These are phyloP conservation scores for Pangasius krempfi DNA, from an alignment of 2,797 vertebrate species.

Conservation along the genomic window DNA sequence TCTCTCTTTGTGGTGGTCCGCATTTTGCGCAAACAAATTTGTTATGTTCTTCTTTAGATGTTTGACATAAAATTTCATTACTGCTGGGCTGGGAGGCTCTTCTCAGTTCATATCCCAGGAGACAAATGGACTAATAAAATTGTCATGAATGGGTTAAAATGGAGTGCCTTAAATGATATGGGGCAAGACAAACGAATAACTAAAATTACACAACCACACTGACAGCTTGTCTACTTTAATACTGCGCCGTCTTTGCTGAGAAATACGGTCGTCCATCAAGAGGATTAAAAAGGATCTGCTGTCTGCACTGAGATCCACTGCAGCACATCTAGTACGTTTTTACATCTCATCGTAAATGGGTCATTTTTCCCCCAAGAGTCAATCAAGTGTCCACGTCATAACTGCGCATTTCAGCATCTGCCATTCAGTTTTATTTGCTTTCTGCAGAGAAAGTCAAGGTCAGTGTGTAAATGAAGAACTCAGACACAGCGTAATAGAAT, in stretches of 20 bases:
- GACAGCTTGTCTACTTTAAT: conserved; percentile 9
- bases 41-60: background rate
- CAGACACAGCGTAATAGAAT: background rate
- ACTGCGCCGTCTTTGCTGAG: background rate
- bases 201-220: background rate
- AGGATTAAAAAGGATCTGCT: background rate
- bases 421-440: background rate
- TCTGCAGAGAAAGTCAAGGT: conserved; percentile 43
- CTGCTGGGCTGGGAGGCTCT: background rate
- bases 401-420: conserved; percentile 15
- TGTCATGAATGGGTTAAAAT: background rate
- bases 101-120: background rate
- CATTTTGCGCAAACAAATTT: background rate
- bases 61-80: background rate
- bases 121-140: background rate
- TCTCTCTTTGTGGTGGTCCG: background rate
- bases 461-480: conserved; percentile 30
- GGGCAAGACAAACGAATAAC: background rate
- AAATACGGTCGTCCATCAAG: background rate
- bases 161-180: background rate
- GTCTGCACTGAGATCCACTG: conserved; percentile 4
- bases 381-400: background rate
- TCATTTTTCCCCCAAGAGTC: background rate
- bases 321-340: conserved; percentile 6
- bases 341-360: conserved; percentile 17